Conservation (phyloP, 2,113 vertebrate species). For the Stigmatopora nigra region DNA sequence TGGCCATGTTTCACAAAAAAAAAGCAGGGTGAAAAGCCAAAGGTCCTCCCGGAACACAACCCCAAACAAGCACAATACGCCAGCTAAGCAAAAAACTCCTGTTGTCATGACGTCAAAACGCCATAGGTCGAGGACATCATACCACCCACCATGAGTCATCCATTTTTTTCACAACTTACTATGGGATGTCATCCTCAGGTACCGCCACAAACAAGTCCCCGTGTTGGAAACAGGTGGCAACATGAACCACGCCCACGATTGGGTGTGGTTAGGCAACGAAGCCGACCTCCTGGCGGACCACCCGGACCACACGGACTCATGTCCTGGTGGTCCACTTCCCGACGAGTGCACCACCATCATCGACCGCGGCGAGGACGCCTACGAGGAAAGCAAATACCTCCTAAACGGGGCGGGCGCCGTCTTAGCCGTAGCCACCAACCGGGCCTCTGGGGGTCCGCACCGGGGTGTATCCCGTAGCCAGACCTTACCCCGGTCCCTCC, state of each 20-base stretch:
- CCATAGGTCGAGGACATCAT: too few species aligned
- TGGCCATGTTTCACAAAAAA: too few species aligned
- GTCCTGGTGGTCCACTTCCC: conserved; percentile 71
- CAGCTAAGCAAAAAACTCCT: too few species aligned
- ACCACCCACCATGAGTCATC: background rate
- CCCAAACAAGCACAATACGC: too few species aligned
- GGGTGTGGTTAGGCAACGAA: conserved; percentile 94
- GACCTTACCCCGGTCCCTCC: conserved; percentile 76
- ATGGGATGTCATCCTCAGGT: conserved; percentile 48
- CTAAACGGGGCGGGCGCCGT: conserved; percentile 75
- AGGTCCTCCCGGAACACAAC: too few species aligned
- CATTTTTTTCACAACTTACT: background rate
- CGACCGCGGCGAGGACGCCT: conserved; percentile 79
- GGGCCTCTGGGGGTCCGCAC: conserved; percentile 45
- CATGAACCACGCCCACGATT: conserved; percentile 95
- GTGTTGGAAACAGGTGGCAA: conserved; percentile 82
- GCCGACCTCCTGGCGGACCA: conserved; percentile 84
- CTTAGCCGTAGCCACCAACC: conserved; percentile 73
- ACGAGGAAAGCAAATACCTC: conserved; percentile 90
- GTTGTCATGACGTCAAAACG: too few species aligned
- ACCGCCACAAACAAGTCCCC: conserved; percentile 90
- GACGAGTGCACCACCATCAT: conserved; percentile 85
- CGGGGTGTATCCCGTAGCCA: conserved; percentile 62
- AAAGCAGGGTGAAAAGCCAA: too few species aligned
- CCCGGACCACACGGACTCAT: conserved; percentile 74